Conservation (phyloP, 2,888 invertebrate genomes). For the Macaria liturata region DNA sequence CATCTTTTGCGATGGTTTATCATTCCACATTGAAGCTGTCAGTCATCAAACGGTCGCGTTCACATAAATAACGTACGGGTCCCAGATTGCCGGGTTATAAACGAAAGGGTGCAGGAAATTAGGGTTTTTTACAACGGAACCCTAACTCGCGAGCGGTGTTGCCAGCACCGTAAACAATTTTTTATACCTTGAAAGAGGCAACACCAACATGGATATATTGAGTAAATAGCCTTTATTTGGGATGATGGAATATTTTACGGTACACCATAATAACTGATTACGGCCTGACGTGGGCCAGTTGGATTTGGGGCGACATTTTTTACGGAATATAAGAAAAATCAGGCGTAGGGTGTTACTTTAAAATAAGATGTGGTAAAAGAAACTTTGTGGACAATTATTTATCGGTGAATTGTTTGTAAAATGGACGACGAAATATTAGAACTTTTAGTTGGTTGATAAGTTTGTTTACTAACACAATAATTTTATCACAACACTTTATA, state of each 20-base stretch:
- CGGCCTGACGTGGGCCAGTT: constrained; percentile 39
- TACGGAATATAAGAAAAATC: constrained; percentile 22
- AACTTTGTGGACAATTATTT: too few species aligned
- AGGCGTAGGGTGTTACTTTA: constrained; percentile 17
- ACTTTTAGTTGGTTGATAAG: too few species aligned
- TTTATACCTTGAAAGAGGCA: constrained; percentile 68
- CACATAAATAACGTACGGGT: constrained; percentile 75
- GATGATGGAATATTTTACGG: constrained; percentile 65
- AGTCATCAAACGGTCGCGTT: constrained; percentile 76
- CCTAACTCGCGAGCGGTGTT: constrained; percentile 59
- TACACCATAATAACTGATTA: constrained; percentile 54
- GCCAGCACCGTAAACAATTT: constrained; percentile 72
- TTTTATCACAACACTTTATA: too few species aligned
- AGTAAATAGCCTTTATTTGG: constrained; percentile 58
- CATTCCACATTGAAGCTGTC: constrained; percentile 77
- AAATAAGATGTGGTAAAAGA: constrained; percentile 6
- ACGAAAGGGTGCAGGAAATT: constrained; percentile 83
- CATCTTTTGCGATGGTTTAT: constrained; percentile 70
- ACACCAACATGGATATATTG: constrained; percentile 53
- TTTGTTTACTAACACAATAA: too few species aligned
- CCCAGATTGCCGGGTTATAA: constrained; percentile 80
- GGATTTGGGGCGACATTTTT: constrained; percentile 33
- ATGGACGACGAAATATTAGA: too few species aligned
- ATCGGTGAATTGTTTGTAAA: too few species aligned
- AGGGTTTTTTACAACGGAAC: constrained; percentile 79